A percentile compares a stretch with the other conserved stretches of the same genome.
Evolutionary conservation across 2,888 invertebrate species (phyloP).

Genomic region (Brenthis ino): DNA sequence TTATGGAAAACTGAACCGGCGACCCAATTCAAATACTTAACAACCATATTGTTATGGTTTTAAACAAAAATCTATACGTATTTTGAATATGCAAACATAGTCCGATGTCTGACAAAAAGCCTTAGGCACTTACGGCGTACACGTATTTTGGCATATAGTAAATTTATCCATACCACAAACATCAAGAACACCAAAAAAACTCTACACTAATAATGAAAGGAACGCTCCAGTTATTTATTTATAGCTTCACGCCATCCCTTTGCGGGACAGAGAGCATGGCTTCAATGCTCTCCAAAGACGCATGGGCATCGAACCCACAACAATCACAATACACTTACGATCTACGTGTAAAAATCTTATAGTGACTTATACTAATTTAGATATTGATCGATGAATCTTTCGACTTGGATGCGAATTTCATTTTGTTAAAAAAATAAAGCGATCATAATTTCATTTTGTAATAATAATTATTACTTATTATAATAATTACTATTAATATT

Average conservation of each 20-base stretch:
- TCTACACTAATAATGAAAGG: constrained; percentile 35
- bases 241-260: too few species aligned
- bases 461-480: not conserved
- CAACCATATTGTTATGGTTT: too few species aligned
- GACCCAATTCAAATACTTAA: not conserved
- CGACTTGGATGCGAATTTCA: not conserved
- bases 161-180: constrained; percentile 26
- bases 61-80: too few species aligned
- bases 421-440: not conserved
- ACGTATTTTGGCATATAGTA: constrained; percentile 60
- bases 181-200: constrained; percentile 29
- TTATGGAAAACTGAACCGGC: not conserved
- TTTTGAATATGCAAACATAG: not conserved
- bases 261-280: too few species aligned
- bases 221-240: constrained; percentile 23
- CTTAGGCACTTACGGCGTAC: constrained; percentile 74
- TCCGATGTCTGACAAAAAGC: constrained; percentile 48
- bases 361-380: constrained; percentile 55
- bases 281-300: too few species aligned
- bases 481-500: constrained; percentile 10
- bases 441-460: not conserved
- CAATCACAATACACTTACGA: constrained; percentile 33
- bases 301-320: constrained; percentile 1
- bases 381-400: constrained; percentile 39
- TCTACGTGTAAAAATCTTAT: constrained; percentile 28